Percentiles rank a stretch among this genome's conserved stretches.
phyloP scores from a whole-genome alignment of 2,113 vertebrate species.

The Pseudonaja textilis region DNA sequence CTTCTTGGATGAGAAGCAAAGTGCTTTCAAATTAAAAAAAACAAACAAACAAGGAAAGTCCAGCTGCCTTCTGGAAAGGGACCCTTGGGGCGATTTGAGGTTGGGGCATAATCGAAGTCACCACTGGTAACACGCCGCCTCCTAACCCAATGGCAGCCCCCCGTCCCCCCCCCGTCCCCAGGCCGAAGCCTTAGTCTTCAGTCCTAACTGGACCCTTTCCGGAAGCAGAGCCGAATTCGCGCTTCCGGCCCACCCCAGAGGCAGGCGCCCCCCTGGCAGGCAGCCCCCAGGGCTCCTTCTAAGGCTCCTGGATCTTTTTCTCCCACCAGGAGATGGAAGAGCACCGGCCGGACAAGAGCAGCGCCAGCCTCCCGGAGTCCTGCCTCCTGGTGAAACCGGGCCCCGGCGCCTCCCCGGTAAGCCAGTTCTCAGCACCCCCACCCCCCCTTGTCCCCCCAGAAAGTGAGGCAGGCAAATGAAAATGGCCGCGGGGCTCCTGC shows the following conservation, averaged over 20 bases:
- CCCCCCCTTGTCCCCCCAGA: neutral
- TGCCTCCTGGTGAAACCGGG: constrained; percentile 55
- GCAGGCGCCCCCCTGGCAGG: too few relatives aligned
- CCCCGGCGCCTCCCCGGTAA: constrained; percentile 51
- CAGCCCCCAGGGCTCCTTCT: too few relatives aligned
- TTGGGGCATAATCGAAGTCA: neutral
- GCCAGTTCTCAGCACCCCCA: neutral
- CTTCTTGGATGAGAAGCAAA: too few relatives aligned
- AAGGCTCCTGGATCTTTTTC: too few relatives aligned
- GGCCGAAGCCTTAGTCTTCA: neutral
- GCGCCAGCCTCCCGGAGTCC: neutral
- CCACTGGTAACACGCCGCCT: too few relatives aligned
- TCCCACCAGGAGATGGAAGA: constrained; percentile 54
- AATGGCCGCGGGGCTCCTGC: neutral
- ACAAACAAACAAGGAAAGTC: too few relatives aligned
- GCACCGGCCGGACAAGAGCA: neutral
- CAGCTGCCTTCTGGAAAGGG: too few relatives aligned
- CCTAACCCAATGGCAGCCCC: neutral
- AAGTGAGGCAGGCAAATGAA: neutral
- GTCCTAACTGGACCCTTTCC: neutral
- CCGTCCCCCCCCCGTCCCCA: too few relatives aligned
- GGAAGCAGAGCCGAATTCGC: neutral
- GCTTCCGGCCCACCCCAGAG: neutral
- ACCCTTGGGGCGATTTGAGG: too few relatives aligned
- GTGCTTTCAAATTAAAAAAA: too few relatives aligned